These are phyloP conservation scores for Pteronura brasiliensis DNA, from an alignment of 2,113 vertebrate genomes.

Conservation along the genomic window DNA sequence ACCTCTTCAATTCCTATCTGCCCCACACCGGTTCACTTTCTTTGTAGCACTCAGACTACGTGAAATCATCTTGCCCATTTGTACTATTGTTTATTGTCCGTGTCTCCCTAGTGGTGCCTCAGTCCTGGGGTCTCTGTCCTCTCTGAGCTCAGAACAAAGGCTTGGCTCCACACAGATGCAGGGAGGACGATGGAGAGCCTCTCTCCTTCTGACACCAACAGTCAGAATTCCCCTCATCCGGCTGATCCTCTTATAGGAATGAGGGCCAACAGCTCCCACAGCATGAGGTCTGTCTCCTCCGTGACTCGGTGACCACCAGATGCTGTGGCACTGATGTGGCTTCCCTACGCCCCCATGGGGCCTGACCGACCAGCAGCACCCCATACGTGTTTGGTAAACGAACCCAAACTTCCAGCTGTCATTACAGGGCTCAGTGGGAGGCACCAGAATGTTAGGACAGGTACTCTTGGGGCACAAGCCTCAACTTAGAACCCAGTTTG, in stretches of 20 bases:
- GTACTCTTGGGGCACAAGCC: background rate
- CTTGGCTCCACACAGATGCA: background rate
- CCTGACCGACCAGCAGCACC: background rate
- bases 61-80: background rate
- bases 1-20: background rate
- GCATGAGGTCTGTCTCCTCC: background rate
- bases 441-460: background rate
- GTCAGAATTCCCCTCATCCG: accelerated
- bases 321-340: background rate
- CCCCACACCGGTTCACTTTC: background rate
- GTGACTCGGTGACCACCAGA: background rate
- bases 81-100: background rate
- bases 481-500: background rate
- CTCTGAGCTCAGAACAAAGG: background rate
- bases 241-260: background rate
- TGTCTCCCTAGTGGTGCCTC: background rate
- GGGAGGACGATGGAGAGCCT: background rate
- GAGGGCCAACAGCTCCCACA: background rate
- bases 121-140: background rate
- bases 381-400: accelerated
- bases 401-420: background rate
- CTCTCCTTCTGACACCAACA: too few species aligned
- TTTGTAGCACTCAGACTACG: background rate
- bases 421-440: background rate
- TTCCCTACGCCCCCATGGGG: background rate